Evolutionary conservation across 2,888 invertebrate genomes (phyloP).

Genomic region (Platerodrilus igneus): DNA sequence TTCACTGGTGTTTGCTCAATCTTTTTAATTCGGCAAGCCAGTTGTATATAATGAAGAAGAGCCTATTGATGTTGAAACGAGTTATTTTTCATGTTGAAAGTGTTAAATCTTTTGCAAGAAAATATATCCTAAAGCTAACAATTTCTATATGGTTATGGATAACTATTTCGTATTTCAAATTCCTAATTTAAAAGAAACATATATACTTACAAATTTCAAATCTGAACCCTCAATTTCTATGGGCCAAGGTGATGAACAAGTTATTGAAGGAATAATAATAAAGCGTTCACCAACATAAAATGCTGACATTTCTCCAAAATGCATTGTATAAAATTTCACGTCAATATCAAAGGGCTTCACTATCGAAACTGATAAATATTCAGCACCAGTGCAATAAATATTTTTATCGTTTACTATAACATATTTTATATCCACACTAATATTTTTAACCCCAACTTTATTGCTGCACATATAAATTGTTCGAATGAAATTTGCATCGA

Average conservation of each 20-base stretch:
- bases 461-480: conserved; percentile 60
- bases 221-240: conserved; percentile 61
- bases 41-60: too few species aligned
- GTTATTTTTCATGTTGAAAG: too few species aligned
- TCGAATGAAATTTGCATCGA: conserved; percentile 34
- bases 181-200: neutral
- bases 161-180: too few species aligned
- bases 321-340: conserved; percentile 60
- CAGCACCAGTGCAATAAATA: conserved; percentile 54
- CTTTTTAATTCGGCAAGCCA: too few species aligned
- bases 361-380: conserved; percentile 57
- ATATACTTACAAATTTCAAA: conserved; percentile 58
- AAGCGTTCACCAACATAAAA: conserved; percentile 66
- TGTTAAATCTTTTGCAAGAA: too few species aligned
- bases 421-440: conserved; percentile 55
- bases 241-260: conserved; percentile 66
- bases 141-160: too few species aligned
- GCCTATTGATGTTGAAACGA: too few species aligned
- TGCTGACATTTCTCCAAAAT: conserved; percentile 61
- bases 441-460: conserved; percentile 57
- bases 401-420: conserved; percentile 41
- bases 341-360: conserved; percentile 67
- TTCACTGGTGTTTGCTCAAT: too few species aligned
- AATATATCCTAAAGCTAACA: too few species aligned
- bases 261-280: conserved; percentile 64